Conservation (phyloP, 2,888 invertebrate species). For the Drosophila rellima region DNA sequence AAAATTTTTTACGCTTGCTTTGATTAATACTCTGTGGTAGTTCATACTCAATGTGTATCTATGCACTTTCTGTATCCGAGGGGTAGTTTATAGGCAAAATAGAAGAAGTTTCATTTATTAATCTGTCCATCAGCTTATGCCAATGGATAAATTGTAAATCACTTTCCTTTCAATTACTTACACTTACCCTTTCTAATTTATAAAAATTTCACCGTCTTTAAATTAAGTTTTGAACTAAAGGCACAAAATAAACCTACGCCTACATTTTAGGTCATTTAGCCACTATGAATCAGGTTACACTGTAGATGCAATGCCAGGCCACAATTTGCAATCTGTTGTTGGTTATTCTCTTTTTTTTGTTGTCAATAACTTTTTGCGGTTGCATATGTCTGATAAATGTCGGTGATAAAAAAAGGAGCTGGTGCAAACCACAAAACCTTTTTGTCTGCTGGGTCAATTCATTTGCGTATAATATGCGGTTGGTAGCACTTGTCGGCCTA, state of each 20-base stretch:
- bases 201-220: background rate
- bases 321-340: constrained; percentile 70
- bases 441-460: constrained; percentile 67
- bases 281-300: constrained; percentile 15
- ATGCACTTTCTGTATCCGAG: background rate
- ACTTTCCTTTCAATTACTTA: background rate
- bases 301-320: constrained; percentile 12
- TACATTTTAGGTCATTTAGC: constrained; percentile 2
- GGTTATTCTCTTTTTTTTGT: constrained; percentile 9
- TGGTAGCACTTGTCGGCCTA: constrained; percentile 58
- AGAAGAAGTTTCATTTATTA: background rate
- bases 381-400: constrained; percentile 34
- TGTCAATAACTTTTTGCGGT: constrained; percentile 45
- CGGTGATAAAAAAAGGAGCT: constrained; percentile 28
- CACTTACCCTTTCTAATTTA: constrained; percentile 10
- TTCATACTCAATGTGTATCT: constrained; percentile 34
- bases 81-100: constrained; percentile 19
- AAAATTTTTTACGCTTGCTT: constrained; percentile 75
- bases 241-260: constrained; percentile 15
- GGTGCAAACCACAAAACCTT: constrained; percentile 64
- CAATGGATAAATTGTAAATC: background rate
- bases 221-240: background rate
- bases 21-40: constrained; percentile 55
- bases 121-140: background rate
- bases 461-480: constrained; percentile 78